phyloP scores from a whole-genome alignment of 1,140 invertebrate species.

The Apis mellifera region DNA sequence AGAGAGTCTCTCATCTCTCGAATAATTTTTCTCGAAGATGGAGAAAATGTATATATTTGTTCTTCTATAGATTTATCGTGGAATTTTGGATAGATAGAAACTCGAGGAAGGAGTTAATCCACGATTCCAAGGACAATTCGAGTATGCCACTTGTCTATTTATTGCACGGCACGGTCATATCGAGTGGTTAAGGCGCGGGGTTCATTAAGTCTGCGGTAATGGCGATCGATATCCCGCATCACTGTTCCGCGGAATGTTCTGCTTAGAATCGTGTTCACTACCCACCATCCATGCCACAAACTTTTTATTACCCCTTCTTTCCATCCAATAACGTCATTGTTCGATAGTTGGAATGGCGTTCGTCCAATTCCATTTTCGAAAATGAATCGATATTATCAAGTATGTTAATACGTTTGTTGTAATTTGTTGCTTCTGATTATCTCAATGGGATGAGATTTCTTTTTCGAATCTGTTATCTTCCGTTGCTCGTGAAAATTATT shows the following conservation, averaged over 20 bases:
- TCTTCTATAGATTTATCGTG: too few relatives aligned
- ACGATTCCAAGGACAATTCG: background rate
- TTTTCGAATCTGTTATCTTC: too few relatives aligned
- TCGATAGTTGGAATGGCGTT: background rate
- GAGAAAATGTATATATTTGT: too few relatives aligned
- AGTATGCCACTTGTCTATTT: constrained; percentile 27
- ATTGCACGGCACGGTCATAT: constrained; percentile 8
- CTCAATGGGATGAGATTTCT: too few relatives aligned
- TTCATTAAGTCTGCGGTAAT: constrained; percentile 51
- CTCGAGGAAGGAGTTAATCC: background rate
- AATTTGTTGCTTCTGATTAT: too few relatives aligned
- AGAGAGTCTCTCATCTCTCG: too few relatives aligned
- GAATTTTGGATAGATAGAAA: background rate
- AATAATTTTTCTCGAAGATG: too few relatives aligned
- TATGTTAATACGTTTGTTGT: too few relatives aligned
- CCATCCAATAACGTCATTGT: constrained; percentile 4
- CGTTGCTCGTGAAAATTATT: too few relatives aligned
- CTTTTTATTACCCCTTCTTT: background rate
- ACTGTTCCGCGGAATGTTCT: constrained; percentile 31
- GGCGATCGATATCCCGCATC: constrained; percentile 47
- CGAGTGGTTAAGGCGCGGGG: constrained; percentile 3
- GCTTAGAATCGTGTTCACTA: constrained; percentile 36
- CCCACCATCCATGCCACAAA: background rate
- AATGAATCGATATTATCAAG: too few relatives aligned
- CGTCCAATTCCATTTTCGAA: too few relatives aligned